A percentile compares a stretch with the other conserved stretches of the same genome.
Evolutionary conservation across 2,888 invertebrate species (phyloP).

Genomic region (Octodonta nipae): DNA sequence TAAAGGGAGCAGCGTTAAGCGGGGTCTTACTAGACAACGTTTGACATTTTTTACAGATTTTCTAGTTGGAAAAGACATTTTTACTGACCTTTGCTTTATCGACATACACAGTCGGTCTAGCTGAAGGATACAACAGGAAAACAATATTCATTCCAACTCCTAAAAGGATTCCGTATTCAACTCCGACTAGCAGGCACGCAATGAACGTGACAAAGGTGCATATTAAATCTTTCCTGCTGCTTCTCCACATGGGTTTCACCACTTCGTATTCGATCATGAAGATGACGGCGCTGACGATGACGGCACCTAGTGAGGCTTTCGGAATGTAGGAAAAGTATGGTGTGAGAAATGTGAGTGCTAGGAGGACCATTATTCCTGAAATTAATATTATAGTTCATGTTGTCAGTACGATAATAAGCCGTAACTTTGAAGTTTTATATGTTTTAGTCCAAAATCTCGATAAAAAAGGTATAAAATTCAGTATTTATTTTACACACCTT

Average conservation of each 20-base stretch:
- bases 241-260: conserved; percentile 73
- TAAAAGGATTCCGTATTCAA: conserved; percentile 73
- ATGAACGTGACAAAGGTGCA: conserved; percentile 75
- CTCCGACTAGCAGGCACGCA: conserved; percentile 66
- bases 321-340: conserved; percentile 84
- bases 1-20: too few species aligned
- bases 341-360: conserved; percentile 74
- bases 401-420: too few species aligned
- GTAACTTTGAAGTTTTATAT: too few species aligned
- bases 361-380: conserved; percentile 61
- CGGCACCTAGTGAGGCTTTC: conserved; percentile 77
- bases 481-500: too few species aligned
- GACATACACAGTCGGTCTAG: conserved; percentile 61
- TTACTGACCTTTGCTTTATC: conserved; percentile 52
- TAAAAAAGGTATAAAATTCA: too few species aligned
- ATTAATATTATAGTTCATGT: too few species aligned
- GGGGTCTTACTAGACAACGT: too few species aligned
- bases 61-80: too few species aligned
- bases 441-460: too few species aligned
- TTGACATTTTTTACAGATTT: neutral
- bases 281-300: conserved; percentile 88
- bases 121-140: conserved; percentile 67
- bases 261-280: conserved; percentile 90
- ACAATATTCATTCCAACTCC: conserved; percentile 70
- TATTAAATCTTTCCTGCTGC: conserved; percentile 64